Evolutionary conservation across 1,140 invertebrate species (phyloP).

Genomic region (Neotoxoptera formosana): DNA sequence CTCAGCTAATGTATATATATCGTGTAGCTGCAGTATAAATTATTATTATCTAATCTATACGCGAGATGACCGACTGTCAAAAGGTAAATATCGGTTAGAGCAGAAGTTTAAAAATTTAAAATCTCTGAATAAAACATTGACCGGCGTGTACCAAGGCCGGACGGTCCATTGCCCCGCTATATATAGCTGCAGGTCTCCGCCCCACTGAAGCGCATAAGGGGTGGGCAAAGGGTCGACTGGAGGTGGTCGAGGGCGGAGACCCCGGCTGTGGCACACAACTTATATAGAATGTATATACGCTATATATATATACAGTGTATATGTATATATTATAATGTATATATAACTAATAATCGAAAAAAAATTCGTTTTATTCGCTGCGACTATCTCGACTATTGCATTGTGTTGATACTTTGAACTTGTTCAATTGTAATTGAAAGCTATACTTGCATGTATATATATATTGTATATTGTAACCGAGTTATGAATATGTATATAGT

Average conservation of each 20-base stretch:
- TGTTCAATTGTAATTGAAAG: slow-evolving; percentile 19
- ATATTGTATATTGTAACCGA: neutral
- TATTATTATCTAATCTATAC: too few species aligned
- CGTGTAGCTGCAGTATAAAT: neutral
- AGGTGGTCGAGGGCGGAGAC: neutral
- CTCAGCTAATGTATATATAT: too few species aligned
- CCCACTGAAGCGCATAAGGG: neutral
- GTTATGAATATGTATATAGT: neutral
- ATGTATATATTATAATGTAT: neutral
- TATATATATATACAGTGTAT: neutral
- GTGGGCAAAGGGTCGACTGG: neutral
- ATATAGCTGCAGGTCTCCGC: neutral
- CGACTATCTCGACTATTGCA: neutral
- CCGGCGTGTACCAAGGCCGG: neutral
- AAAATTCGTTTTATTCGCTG: slow-evolving; percentile 3
- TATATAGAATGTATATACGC: neutral
- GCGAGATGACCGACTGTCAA: neutral
- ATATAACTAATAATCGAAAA: neutral
- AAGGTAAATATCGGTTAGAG: neutral
- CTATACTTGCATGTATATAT: neutral
- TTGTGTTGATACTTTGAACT: slow-evolving; percentile 18
- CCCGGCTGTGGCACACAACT: neutral
- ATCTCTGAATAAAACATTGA: neutral
- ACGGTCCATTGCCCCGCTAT: neutral
- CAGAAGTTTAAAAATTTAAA: neutral